A percentile compares a stretch with the other conserved stretches of the same genome.
These are phyloP conservation scores for Listronotus oregonensis DNA, from an alignment of 1,140 invertebrate species.

Conservation along the genomic window DNA sequence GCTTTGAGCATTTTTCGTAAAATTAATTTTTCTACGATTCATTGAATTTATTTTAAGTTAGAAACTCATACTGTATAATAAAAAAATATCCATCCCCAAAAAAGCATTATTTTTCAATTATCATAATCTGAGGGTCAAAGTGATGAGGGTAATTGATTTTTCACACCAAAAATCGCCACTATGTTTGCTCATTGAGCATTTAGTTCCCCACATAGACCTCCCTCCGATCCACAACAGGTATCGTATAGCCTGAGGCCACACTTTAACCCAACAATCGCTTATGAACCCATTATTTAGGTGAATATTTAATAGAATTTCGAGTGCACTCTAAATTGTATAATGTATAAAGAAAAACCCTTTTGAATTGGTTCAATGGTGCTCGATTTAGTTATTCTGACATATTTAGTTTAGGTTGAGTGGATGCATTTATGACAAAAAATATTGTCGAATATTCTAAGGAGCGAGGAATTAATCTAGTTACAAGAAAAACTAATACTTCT, in stretches of 20 bases:
- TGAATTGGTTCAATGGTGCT: constrained; percentile 11
- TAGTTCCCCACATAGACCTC: constrained; percentile 16
- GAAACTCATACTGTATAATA: too few relatives aligned
- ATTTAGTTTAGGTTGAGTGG: constrained; percentile 16
- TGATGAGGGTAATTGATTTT: constrained; percentile 40
- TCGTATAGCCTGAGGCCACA: constrained; percentile 34
- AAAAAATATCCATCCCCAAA: too few relatives aligned
- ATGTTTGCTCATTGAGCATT: constrained; percentile 30
- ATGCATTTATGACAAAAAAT: neutral
- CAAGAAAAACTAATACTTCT: neutral
- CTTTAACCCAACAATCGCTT: constrained; percentile 28
- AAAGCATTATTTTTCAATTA: constrained; percentile 1
- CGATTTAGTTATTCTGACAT: constrained; percentile 13
- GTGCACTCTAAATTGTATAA: constrained; percentile 34
- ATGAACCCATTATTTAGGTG: constrained; percentile 34
- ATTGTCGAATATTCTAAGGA: too few relatives aligned
- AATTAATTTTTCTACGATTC: too few relatives aligned
- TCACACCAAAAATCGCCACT: constrained; percentile 30
- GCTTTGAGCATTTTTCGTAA: too few relatives aligned
- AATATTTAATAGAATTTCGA: constrained; percentile 31
- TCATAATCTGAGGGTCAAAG: constrained; percentile 11
- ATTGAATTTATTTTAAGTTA: too few relatives aligned
- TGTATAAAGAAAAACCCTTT: constrained; percentile 14
- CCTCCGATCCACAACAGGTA: constrained; percentile 34
- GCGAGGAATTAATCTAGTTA: too few relatives aligned